These are phyloP conservation scores for human (Homo sapiens) DNA, from an alignment of 2,113 vertebrate genomes.

Conservation along the genomic window DNA sequence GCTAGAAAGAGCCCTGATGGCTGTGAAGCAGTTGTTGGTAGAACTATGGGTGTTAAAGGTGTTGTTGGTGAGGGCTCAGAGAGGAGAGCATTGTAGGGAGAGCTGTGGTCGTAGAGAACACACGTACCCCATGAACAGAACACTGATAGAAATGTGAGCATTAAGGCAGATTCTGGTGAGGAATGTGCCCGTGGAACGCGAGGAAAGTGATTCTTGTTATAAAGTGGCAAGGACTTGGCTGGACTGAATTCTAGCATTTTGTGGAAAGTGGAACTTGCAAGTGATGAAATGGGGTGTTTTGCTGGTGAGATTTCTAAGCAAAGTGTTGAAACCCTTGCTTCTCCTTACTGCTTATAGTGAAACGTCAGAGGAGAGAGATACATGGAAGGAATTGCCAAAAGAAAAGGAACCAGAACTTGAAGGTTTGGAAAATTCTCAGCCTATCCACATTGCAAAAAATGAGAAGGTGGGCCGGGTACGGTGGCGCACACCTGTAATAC, in stretches of 20 bases:
- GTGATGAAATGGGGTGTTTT: too few species aligned
- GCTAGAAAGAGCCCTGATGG: not conserved
- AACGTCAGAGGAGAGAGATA: not conserved
- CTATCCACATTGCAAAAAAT: not conserved
- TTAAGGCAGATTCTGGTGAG: not conserved
- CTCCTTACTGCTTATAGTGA: not conserved
- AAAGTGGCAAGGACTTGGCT: not conserved
- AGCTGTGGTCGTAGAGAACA: too few species aligned
- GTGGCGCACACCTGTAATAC: too few species aligned
- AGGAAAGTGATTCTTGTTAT: not conserved
- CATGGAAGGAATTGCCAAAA: not conserved
- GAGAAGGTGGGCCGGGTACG: not conserved
- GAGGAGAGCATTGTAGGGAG: not conserved
- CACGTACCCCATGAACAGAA: fast-evolving
- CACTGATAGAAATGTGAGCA: not conserved
- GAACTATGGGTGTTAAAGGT: not conserved
- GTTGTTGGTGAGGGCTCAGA: not conserved
- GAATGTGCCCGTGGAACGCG: too few species aligned
- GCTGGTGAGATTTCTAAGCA: not conserved
- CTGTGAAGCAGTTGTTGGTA: not conserved
- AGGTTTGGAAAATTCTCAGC: not conserved
- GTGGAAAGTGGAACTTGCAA: not conserved
- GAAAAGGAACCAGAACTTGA: not conserved
- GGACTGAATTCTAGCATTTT: fast-evolving
- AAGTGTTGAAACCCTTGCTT: too few species aligned